These are phyloP conservation scores for Glomeris maerens DNA, from an alignment of 1,140 invertebrate species.

Conservation along the genomic window DNA sequence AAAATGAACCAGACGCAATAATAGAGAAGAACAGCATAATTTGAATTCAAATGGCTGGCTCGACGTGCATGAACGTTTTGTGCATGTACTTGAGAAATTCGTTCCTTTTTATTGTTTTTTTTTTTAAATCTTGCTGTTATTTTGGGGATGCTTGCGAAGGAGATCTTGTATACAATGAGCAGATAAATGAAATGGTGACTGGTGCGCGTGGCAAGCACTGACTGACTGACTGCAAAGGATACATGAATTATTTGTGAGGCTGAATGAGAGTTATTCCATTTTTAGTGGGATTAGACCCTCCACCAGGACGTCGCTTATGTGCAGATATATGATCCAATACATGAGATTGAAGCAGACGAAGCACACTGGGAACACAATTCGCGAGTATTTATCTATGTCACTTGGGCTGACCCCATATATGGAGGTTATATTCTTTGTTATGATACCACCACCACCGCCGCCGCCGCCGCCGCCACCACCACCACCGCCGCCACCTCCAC, in stretches of 20 bases:
- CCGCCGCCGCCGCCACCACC: background rate
- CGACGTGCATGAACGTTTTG: too few species aligned
- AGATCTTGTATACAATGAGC: too few species aligned
- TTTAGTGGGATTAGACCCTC: constrained; percentile 14
- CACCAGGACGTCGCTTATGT: constrained; percentile 22
- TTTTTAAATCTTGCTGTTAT: too few species aligned
- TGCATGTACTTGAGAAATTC: too few species aligned
- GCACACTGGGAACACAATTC: constrained; percentile 27
- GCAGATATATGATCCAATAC: constrained; percentile 30
- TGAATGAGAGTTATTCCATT: constrained; percentile 13
- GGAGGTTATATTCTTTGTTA: constrained; percentile 15
- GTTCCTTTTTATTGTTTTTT: too few species aligned
- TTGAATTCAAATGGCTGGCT: too few species aligned
- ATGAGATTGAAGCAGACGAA: constrained; percentile 29
- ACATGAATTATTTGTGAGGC: constrained; percentile 13
- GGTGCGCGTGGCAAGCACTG: too few species aligned
- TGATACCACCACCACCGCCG: constrained; percentile 5
- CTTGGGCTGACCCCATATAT: constrained; percentile 21
- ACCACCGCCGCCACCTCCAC: constrained; percentile 24
- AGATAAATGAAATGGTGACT: too few species aligned
- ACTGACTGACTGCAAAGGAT: too few species aligned
- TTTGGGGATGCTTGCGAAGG: too few species aligned
- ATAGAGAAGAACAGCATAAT: too few species aligned
- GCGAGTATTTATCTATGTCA: constrained; percentile 29
- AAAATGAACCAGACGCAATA: too few species aligned